Base-by-base conservation (phyloP, 1,140 invertebrate genomes). In the Halyomorpha halys region DNA sequence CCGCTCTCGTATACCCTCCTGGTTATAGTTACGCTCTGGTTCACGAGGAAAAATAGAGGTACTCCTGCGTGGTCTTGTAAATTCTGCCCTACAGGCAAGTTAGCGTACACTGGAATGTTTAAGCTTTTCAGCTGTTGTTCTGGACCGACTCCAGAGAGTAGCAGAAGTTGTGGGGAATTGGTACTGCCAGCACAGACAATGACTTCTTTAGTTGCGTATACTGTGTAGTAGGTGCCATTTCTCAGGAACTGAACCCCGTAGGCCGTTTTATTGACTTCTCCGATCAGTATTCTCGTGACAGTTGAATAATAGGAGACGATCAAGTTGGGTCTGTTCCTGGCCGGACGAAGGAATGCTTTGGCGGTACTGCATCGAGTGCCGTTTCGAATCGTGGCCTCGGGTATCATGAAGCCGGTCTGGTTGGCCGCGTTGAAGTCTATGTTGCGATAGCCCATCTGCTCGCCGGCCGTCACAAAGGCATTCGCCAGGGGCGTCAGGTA, bases 111-210 rank as follows among this genome's bases (percentile, higher is more conserved):
- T 3, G 73, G 70, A 30, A 82, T 77, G 5, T 76, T 74, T 0
- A 78, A 67, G 18, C 76, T 73, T 2, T 76, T 68, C 1, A 87
- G 70, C 14, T 85, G 77, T 39, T 80, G 73, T 34, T 73, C 77
- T 3, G 85, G 83, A 0, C 86, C 86, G 9, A 89, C 77, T 2
- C 86, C 86, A 0, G 85, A 86, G 1, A 88, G 72, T 81, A 88
- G 82, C 15, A 90, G 74, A 4, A 90, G 69, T 69, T 89, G 85
- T 0, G 87, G 82, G 3, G 85, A 83, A 61, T 85, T 84, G 45
- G 89, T 80, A 0, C 84, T 78, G 0, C 87, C 87, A 18, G 82
- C 84, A 34, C 82, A 78, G 18, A 89, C 68, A 59, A 90, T 81
- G 1, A 89, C 78, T 73, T 89, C 86, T 61, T 80, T 82, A 21